Base-by-base conservation (phyloP, 1,140 invertebrate genomes). In the Onthophagus taurus region DNA sequence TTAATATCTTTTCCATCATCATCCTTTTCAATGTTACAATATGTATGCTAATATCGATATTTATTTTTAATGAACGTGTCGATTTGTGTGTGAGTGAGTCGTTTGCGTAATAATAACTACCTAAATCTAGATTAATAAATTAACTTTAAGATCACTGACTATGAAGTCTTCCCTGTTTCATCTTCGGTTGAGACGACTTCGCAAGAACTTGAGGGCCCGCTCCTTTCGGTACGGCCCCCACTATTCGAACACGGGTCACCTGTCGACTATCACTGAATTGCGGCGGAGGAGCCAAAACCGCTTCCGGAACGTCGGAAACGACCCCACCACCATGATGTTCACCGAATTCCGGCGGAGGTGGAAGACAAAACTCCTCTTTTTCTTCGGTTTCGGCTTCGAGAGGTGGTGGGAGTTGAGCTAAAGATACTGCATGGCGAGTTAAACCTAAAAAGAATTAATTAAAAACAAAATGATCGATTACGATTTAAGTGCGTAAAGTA, bases 331-430 rank as follows among this genome's bases (percentile, higher is more conserved):
- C 58, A 46, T 50, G 61, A 20, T 65, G 70, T 29, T 70, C 77
- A 34, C 70, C 75, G 55, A 85, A 85, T 58, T 85, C 82, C 5
- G 83, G 83, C n/a, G 83, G 82, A n/a, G 83, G 83, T 7, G 82
- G 81, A 3, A 85, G 67, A 41, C 82, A 80, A 16, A 81, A 65
- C 42, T 80, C 75, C 42, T 75, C 75, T 47, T 79, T 76, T 24
- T 74, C 73, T 39, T 83, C 80, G 9, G 75, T 69, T 39, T 84
- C 81, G 42, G 77, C 78, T 60, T 89, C 85, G 23, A 87, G 73
- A 3, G 85, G 85, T 14, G 85, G 85, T 29, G 86, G 87, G 30
- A 89, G 64, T 57, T 85, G 82, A 5, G 82, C 81, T 20, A 89
- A 64, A 14, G 82, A 84, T 12, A 86, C 83, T 3, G 81, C 81